phyloP scores from a whole-genome alignment of 1,140 invertebrate species.

The Brachionus plicatilis region DNA sequence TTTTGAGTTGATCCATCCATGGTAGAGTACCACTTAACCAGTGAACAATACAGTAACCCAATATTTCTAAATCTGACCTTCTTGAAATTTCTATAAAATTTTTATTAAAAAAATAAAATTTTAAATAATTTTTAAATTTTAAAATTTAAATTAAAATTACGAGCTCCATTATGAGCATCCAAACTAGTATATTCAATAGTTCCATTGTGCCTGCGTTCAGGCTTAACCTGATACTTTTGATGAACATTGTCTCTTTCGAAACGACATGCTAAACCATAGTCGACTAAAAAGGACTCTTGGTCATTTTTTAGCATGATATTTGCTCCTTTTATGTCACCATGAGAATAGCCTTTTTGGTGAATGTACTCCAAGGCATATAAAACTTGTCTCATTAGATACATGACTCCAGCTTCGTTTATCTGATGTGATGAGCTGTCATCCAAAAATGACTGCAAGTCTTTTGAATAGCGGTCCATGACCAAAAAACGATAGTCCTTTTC shows the following conservation, averaged over 20 bases:
- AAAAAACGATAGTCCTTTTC: constrained; percentile 38
- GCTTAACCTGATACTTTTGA: constrained; percentile 37
- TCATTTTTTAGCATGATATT: constrained; percentile 38
- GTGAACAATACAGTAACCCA: constrained; percentile 22
- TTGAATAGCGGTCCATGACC: constrained; percentile 31
- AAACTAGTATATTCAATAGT: constrained; percentile 36
- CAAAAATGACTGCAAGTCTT: constrained; percentile 18
- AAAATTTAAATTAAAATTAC: too few species aligned
- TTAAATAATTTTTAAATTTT: too few species aligned
- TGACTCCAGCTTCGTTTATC: constrained; percentile 23
- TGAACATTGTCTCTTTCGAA: neutral
- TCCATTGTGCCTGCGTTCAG: constrained; percentile 32
- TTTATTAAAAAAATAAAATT: neutral
- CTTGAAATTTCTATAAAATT: constrained; percentile 7
- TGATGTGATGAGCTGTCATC: neutral
- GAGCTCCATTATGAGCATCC: constrained; percentile 39
- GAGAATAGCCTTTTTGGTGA: constrained; percentile 31
- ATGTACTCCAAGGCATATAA: constrained; percentile 32
- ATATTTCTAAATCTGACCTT: constrained; percentile 38
- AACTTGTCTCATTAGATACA: constrained; percentile 10
- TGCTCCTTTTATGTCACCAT: constrained; percentile 40
- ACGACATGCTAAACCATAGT: constrained; percentile 28
- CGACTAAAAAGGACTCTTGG: constrained; percentile 1
- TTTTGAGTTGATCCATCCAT: constrained; percentile 36
- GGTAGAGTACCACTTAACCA: constrained; percentile 33